A percentile compares a stretch with the other conserved stretches of the same genome.
Evolutionary conservation across 2,797 vertebrate genomes (phyloP).

Genomic region (Coreius guichenoti): DNA sequence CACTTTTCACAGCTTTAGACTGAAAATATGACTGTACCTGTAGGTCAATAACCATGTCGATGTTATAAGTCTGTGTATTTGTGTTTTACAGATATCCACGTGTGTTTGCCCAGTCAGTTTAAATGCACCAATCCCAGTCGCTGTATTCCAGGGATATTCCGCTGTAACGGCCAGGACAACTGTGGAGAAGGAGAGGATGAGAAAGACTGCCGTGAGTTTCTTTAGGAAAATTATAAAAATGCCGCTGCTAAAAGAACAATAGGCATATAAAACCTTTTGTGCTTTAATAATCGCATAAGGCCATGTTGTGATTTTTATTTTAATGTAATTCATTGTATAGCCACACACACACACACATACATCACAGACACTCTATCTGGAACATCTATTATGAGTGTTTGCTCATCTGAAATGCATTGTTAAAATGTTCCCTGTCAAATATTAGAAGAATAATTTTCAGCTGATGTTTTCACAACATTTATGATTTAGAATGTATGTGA

Average conservation of each 20-base stretch:
- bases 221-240: background rate
- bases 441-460: background rate
- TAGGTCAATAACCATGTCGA: background rate
- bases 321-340: background rate
- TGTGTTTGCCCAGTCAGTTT: conserved; percentile 97
- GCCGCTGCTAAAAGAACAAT: background rate
- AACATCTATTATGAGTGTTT: background rate
- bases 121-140: conserved; percentile 97
- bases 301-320: background rate
- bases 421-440: background rate
- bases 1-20: background rate
- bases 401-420: background rate
- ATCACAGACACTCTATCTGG: background rate
- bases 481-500: background rate
- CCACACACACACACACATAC: background rate
- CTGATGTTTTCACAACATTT: background rate
- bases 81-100: conserved; percentile 87
- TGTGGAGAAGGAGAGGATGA: conserved; percentile 95
- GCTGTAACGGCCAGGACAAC: conserved; percentile 97
- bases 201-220: conserved; percentile 92
- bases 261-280: background rate
- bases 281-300: background rate
- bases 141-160: conserved; percentile 97
- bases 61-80: background rate
- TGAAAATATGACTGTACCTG: background rate